A percentile compares a stretch with the other conserved stretches of the same genome.
Evolutionary conservation across 2,113 vertebrate genomes (phyloP).

Genomic region (Anhinga rufa): DNA sequence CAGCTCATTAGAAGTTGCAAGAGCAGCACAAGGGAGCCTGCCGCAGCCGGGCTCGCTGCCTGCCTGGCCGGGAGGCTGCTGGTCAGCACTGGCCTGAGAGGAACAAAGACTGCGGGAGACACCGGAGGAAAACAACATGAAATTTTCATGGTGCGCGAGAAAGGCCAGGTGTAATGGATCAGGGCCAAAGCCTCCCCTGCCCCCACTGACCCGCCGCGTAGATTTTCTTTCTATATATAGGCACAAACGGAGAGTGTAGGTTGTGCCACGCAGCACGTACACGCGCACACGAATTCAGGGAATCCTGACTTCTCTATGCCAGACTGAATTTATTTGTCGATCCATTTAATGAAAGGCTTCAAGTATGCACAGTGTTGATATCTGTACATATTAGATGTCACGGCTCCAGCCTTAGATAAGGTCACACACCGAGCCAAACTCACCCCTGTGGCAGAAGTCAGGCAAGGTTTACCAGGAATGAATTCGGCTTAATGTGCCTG

Average conservation of each 20-base stretch:
- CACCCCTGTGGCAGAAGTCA: neutral
- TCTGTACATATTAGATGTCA: slow-evolving; percentile 8
- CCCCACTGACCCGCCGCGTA: neutral
- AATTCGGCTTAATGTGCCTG: neutral
- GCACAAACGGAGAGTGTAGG: neutral
- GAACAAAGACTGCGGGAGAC: slow-evolving; percentile 67
- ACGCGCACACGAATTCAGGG: neutral
- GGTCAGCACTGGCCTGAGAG: slow-evolving; percentile 67
- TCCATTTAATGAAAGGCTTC: neutral
- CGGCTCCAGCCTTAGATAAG: neutral
- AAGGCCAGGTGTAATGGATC: slow-evolving; percentile 70
- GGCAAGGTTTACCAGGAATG: neutral
- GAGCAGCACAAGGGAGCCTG: slow-evolving; percentile 51
- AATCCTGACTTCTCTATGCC: neutral
- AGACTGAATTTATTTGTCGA: neutral
- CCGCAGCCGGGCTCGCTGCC: slow-evolving; percentile 1
- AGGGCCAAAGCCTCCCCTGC: slow-evolving; percentile 44
- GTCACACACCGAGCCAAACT: slow-evolving; percentile 2
- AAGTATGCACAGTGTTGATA: neutral
- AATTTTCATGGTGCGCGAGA: slow-evolving; percentile 66
- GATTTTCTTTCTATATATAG: slow-evolving; percentile 55
- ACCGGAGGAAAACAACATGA: slow-evolving; percentile 65
- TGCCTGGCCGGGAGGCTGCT: slow-evolving; percentile 35
- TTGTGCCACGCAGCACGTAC: slow-evolving; percentile 20
- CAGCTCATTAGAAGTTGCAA: slow-evolving; percentile 62